Percentiles rank a stretch among this genome's conserved stretches.
phyloP scores from a whole-genome alignment of 2,113 vertebrate genomes.

The Plecotus auritus region DNA sequence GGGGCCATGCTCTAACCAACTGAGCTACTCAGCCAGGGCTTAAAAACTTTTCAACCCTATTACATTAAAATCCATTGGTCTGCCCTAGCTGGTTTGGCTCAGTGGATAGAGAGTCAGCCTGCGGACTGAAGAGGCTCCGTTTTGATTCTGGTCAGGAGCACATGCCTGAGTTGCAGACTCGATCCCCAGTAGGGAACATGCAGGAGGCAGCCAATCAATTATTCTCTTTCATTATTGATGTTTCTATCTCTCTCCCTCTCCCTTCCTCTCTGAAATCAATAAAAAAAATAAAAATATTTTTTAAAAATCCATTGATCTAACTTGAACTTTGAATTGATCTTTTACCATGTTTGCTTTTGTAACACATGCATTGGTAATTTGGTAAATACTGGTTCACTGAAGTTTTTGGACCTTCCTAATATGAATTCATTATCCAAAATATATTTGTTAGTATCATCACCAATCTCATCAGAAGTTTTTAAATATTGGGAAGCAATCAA shows the following conservation, averaged over 20 bases:
- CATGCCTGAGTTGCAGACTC: too few relatives aligned
- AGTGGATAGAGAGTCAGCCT: too few relatives aligned
- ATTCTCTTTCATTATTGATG: too few relatives aligned
- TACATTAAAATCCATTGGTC: not conserved
- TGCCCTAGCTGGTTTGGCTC: not conserved
- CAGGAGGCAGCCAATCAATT: too few relatives aligned
- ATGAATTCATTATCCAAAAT: not conserved
- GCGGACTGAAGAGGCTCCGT: too few relatives aligned
- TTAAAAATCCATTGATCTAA: not conserved
- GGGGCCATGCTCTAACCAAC: not conserved
- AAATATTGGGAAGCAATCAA: not conserved
- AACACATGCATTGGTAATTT: not conserved
- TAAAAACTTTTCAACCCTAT: not conserved
- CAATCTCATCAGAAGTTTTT: constrained; percentile 6
- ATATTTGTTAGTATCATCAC: not conserved
- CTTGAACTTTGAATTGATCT: not conserved
- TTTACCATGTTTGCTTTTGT: not conserved
- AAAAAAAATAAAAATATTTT: too few relatives aligned
- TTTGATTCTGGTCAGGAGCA: too few relatives aligned
- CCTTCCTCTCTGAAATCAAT: too few relatives aligned
- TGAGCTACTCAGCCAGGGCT: not conserved
- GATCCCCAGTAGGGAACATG: too few relatives aligned
- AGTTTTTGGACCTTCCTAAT: not conserved
- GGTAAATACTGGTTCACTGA: not conserved
- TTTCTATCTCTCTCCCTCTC: too few relatives aligned